Conservation (phyloP, 2,888 invertebrate genomes). For the Eulithis prunata region DNA sequence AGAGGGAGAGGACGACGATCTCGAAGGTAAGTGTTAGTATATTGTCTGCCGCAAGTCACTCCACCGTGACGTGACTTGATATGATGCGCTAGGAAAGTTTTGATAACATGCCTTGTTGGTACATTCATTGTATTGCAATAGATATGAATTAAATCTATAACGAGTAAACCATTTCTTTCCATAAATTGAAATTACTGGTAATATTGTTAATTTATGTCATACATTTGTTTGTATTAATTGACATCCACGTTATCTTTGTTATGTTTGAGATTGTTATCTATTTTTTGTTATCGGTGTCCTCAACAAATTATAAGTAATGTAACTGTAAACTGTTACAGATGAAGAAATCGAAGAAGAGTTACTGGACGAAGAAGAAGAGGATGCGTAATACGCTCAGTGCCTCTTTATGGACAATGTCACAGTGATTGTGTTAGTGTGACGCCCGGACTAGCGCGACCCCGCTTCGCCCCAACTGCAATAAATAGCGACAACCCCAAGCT, state of each 20-base stretch:
- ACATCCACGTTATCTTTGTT: conserved; percentile 5
- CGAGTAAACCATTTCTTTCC: conserved; percentile 9
- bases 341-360: conserved; percentile 81
- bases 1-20: conserved; percentile 87
- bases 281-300: neutral
- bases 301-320: conserved; percentile 26
- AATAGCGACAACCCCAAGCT: conserved; percentile 56
- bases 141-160: conserved; percentile 4
- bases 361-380: conserved; percentile 81
- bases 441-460: conserved; percentile 77
- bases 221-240: neutral
- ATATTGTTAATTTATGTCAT: neutral
- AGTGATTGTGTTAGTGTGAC: conserved; percentile 84
- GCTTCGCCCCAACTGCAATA: conserved; percentile 77
- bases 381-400: conserved; percentile 82
- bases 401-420: conserved; percentile 83
- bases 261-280: conserved; percentile 1
- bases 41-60: conserved; percentile 7
- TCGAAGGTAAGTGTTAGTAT: conserved; percentile 76
- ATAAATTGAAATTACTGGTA: neutral
- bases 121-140: conserved; percentile 1
- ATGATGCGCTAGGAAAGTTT: conserved; percentile 19
- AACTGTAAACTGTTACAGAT: conserved; percentile 64
- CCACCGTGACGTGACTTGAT: conserved; percentile 13
- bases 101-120: conserved; percentile 4